These are phyloP conservation scores for Gavialis gangeticus DNA, from an alignment of 2,113 vertebrate species.

Conservation along the genomic window DNA sequence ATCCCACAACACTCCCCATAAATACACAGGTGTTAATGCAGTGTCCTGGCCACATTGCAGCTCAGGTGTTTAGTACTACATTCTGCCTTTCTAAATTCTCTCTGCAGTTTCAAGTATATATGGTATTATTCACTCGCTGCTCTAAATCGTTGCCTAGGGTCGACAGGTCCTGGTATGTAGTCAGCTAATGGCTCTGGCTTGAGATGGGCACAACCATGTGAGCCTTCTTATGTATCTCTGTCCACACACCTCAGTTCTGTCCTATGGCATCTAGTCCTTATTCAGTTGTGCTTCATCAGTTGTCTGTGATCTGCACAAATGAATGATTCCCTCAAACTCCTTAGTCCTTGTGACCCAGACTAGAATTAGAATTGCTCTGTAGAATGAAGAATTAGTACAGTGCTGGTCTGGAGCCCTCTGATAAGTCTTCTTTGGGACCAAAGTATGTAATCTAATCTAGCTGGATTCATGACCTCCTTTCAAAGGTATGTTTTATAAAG, in stretches of 20 bases:
- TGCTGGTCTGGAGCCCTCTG: not conserved
- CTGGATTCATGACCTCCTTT: conserved; percentile 42
- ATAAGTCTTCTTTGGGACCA: not conserved
- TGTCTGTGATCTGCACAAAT: not conserved
- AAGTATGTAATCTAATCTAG: conserved; percentile 8
- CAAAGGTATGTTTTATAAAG: conserved; percentile 29
- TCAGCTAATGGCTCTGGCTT: not conserved
- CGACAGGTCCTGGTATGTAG: conserved; percentile 16
- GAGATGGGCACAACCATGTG: conserved; percentile 4
- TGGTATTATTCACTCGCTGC: not conserved
- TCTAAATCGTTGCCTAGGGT: not conserved
- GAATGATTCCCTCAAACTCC: not conserved
- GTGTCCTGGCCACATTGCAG: not conserved
- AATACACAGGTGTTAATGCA: not conserved
- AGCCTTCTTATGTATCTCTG: not conserved
- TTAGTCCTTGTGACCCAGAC: not conserved
- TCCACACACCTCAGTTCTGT: not conserved
- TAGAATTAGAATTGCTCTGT: not conserved
- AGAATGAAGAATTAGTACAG: conserved; percentile 25
- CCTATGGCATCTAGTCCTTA: not conserved
- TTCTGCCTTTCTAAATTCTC: not conserved
- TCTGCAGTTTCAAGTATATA: not conserved
- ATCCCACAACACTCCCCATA: not conserved
- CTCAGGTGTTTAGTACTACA: not conserved
- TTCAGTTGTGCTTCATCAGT: not conserved